Evolutionary conservation across 2,113 vertebrate genomes (phyloP).

Genomic region (Esox niger): DNA sequence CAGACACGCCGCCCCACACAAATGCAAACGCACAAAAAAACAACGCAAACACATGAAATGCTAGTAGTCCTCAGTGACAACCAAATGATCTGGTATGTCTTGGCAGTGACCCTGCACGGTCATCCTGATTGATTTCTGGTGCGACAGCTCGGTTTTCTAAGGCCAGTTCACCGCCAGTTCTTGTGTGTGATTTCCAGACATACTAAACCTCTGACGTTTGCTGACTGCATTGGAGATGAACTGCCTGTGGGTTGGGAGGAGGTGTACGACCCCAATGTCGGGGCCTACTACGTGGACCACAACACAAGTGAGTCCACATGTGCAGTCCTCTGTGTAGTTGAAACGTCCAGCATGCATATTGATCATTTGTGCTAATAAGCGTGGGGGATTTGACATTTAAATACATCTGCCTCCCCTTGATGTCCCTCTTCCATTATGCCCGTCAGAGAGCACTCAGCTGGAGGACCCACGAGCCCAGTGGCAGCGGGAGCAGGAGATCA

Average conservation of each 20-base stretch:
- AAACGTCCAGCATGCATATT: no score
- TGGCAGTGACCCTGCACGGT: not conserved
- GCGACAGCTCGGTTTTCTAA: not conserved
- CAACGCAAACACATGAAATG: not conserved
- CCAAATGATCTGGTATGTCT: not conserved
- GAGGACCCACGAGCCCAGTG: slow-evolving; percentile 95
- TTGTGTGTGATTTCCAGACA: slow-evolving; percentile 75
- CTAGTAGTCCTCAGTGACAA: not conserved
- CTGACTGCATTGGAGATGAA: slow-evolving; percentile 97
- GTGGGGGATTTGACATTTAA: no score
- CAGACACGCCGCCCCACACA: slow-evolving; percentile 4
- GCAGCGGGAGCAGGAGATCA: slow-evolving; percentile 92
- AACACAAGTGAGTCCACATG: slow-evolving; percentile 69
- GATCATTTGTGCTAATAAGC: no score
- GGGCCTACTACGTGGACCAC: slow-evolving; percentile 97
- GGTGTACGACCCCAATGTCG: slow-evolving; percentile 87
- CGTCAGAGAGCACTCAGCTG: slow-evolving; percentile 86
- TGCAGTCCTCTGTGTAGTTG: no score
- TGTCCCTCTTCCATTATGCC: not conserved
- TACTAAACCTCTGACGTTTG: slow-evolving; percentile 96
- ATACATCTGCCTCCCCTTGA: not conserved
- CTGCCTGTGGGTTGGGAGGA: slow-evolving; percentile 97
- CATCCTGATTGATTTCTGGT: not conserved
- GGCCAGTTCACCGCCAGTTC: not conserved
- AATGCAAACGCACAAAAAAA: not conserved